Evolutionary conservation across 2,888 invertebrate species (phyloP), one percentile per base, ranked within the genome.

Genomic region (Luffia ferchaultella): DNA sequence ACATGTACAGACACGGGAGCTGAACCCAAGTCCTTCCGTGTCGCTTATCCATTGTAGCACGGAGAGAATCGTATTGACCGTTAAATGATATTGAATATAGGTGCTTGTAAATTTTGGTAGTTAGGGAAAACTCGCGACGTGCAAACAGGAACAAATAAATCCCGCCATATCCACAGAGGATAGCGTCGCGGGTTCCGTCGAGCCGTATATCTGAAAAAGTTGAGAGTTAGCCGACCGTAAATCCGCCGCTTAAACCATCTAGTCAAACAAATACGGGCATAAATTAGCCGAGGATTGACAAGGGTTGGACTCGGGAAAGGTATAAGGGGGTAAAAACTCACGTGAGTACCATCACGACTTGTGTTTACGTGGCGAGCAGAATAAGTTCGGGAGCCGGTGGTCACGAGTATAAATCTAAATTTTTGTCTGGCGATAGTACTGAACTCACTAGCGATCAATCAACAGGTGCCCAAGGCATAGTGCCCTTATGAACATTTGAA

Each of bases 221-320:
- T 50, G 41, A 30, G 63, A 64, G 74, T 73, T 71, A 68, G 62
- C 62, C 62, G 65, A 42, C 62, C 68, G 72, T 76, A 74, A 77
- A 79, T 77, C 72, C 71, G 64, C 61, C 58, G 62, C 65, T 67
- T 68, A 72, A 75, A 75, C 68, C 76, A 73, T 78, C 76, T 68
- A 75, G 80, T 73, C 67, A 73, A 76, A 74, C 73, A 77, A 76
- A 77, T 70, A 68, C 60, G 70, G 65, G 63, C 62, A 77, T 80
- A 80, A 82, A 80, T 80, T 79, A 79, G 62, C 46, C 67, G 62
- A 54, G 60, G 72, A 77, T 70, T 80, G 82, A 80, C 76, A 68
- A 71, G 80, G 82, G 82, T 82, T 30, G 30, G 30, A 30, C 30
- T 30, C 12, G 12, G 5, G 12, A 30, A 12, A 12, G 30, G 12